phyloP scores from a whole-genome alignment of 2,888 invertebrate species.

The Dorcus parallelipipedus region DNA sequence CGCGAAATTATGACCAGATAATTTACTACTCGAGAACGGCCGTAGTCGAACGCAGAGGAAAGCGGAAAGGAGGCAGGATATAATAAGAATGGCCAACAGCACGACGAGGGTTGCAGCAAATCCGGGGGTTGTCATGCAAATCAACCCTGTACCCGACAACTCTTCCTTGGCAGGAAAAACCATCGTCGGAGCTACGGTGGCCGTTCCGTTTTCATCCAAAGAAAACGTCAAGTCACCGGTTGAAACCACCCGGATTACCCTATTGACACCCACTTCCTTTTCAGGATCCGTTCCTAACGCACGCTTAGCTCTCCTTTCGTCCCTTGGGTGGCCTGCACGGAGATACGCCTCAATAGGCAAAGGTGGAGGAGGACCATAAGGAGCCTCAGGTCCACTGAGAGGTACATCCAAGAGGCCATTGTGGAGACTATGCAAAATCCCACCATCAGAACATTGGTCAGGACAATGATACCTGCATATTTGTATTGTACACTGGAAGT shows the following conservation, averaged over 20 bases:
- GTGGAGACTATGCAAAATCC: slow-evolving; percentile 37
- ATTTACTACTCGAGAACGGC: slow-evolving; percentile 55
- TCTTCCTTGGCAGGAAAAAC: slow-evolving; percentile 68
- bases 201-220: slow-evolving; percentile 64
- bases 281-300: slow-evolving; percentile 62
- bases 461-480: slow-evolving; percentile 92
- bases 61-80: slow-evolving; percentile 82
- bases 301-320: slow-evolving; percentile 68
- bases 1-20: slow-evolving; percentile 3
- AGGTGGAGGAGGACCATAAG: slow-evolving; percentile 65
- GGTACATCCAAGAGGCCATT: slow-evolving; percentile 54
- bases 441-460: slow-evolving; percentile 77
- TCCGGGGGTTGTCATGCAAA: slow-evolving; percentile 94
- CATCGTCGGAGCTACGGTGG: slow-evolving; percentile 59
- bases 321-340: slow-evolving; percentile 67
- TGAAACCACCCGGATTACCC: slow-evolving; percentile 87
- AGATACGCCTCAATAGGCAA: slow-evolving; percentile 62
- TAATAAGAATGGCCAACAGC: slow-evolving; percentile 75
- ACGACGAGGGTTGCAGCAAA: slow-evolving; percentile 84
- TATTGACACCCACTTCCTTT: slow-evolving; percentile 83
- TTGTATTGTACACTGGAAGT: slow-evolving; percentile 93
- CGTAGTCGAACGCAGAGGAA: slow-evolving; percentile 79
- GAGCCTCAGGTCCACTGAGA: slow-evolving; percentile 56
- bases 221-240: slow-evolving; percentile 86
- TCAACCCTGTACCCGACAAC: slow-evolving; percentile 55